phyloP scores from a whole-genome alignment of 1,140 invertebrate genomes.

The Papilio helenus region DNA sequence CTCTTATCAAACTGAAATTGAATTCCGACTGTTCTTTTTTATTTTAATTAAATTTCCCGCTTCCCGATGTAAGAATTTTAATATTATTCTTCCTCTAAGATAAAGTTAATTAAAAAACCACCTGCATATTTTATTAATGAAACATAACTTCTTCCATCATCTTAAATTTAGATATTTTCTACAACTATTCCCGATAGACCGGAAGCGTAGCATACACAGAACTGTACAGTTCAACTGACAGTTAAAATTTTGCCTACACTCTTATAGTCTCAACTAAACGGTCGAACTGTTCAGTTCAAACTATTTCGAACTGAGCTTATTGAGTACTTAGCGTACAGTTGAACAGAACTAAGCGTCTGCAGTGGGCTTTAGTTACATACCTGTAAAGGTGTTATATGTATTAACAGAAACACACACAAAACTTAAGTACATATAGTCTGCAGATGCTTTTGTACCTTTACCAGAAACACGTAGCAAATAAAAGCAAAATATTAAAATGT shows the following conservation, averaged over 20 bases:
- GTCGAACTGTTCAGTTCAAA: no score
- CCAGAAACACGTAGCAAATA: conserved; percentile 33
- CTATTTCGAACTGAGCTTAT: no score
- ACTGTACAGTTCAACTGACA: no score
- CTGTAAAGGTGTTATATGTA: no score
- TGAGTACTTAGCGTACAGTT: no score
- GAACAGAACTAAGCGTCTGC: no score
- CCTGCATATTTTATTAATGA: neutral
- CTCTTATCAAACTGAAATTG: conserved; percentile 29
- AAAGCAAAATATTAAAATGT: conserved; percentile 44
- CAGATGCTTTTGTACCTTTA: neutral
- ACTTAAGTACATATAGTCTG: neutral
- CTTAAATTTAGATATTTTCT: neutral
- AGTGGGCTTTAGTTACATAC: no score
- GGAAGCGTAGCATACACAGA: no score
- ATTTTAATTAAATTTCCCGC: conserved; percentile 28
- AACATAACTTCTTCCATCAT: no score
- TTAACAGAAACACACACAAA: no score
- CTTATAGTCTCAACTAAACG: no score
- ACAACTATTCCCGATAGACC: neutral
- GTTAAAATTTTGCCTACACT: no score
- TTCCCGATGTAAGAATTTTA: neutral
- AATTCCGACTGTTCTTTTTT: conserved; percentile 24
- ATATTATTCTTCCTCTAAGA: neutral
- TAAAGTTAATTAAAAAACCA: conserved; percentile 18